Conservation (phyloP, 2,797 vertebrate species). For the Chromobotia macracanthus region DNA sequence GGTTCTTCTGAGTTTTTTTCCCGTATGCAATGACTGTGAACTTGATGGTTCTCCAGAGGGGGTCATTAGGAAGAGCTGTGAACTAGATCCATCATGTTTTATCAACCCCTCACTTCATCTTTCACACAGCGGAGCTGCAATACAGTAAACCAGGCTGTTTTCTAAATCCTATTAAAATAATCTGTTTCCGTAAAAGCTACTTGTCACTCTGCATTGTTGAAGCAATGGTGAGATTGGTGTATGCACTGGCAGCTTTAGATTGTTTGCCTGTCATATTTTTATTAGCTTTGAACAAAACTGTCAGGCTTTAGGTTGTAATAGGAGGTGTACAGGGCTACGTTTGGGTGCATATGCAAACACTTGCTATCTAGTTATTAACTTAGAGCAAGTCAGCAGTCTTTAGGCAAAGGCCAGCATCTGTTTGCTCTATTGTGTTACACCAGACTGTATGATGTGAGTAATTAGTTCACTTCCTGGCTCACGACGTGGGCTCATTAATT, state of each 20-base stretch:
- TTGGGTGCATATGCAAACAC: constrained; percentile 17
- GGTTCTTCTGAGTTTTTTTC: neutral
- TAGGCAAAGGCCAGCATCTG: constrained; percentile 16
- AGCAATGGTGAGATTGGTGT: constrained; percentile 5
- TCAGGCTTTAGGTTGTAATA: constrained; percentile 11
- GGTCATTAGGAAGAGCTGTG: constrained; percentile 42
- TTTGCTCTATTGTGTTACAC: constrained; percentile 22
- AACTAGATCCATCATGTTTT: constrained; percentile 32
- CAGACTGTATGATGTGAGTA: constrained; percentile 8
- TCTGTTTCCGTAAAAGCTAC: constrained; percentile 9
- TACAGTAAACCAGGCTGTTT: constrained; percentile 6
- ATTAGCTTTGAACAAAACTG: constrained; percentile 39
- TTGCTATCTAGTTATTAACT: constrained; percentile 28
- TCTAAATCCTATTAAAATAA: constrained; percentile 25
- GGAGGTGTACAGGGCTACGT: neutral
- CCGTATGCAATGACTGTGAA: neutral
- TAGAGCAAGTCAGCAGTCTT: constrained; percentile 20
- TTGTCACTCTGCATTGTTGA: constrained; percentile 34
- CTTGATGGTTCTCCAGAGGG: constrained; percentile 3
- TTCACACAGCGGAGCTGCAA: constrained; percentile 16
- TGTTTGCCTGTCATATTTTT: constrained; percentile 36
- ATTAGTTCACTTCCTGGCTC: constrained; percentile 20
- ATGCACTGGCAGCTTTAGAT: constrained; percentile 12
- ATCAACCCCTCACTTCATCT: constrained; percentile 21
- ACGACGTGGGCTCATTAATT: constrained; percentile 18